Evolutionary conservation across 1,140 invertebrate genomes (phyloP).

Genomic region (Oryctes rhinoceros): DNA sequence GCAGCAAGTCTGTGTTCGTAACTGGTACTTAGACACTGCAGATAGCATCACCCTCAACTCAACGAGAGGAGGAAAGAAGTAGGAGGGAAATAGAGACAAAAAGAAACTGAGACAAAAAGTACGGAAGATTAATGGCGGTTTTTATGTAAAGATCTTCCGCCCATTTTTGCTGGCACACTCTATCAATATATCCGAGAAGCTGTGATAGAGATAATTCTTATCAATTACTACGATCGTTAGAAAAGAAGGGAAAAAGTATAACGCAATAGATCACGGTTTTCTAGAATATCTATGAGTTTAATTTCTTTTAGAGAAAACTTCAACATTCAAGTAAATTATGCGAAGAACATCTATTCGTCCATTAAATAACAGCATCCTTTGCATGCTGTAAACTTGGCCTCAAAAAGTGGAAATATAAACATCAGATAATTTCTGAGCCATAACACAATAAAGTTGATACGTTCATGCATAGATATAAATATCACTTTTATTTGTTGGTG

Average conservation of each 20-base stretch:
- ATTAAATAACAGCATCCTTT: too few species aligned
- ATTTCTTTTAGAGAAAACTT: too few species aligned
- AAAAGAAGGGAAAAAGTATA: not conserved
- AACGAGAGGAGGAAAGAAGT: conserved; percentile 10
- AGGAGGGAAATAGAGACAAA: not conserved
- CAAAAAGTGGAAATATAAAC: too few species aligned
- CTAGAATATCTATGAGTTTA: not conserved
- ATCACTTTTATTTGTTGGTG: not conserved
- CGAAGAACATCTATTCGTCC: too few species aligned
- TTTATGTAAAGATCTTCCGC: conserved; percentile 30
- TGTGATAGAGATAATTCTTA: not conserved
- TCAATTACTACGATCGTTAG: conserved; percentile 2
- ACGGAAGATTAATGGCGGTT: conserved; percentile 21
- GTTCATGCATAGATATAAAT: not conserved
- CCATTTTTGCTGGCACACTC: conserved; percentile 9
- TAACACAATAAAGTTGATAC: not conserved
- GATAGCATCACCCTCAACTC: conserved; percentile 31
- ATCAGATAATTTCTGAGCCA: not conserved
- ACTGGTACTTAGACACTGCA: conserved; percentile 27
- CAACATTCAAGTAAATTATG: too few species aligned
- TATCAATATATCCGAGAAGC: conserved; percentile 12
- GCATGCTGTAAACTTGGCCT: too few species aligned
- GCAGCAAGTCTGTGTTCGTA: conserved; percentile 30
- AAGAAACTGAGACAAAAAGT: not conserved
- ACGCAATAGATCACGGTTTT: not conserved